Evolutionary conservation across 2,888 invertebrate genomes (phyloP).

Genomic region (Pseudoips prasinana): DNA sequence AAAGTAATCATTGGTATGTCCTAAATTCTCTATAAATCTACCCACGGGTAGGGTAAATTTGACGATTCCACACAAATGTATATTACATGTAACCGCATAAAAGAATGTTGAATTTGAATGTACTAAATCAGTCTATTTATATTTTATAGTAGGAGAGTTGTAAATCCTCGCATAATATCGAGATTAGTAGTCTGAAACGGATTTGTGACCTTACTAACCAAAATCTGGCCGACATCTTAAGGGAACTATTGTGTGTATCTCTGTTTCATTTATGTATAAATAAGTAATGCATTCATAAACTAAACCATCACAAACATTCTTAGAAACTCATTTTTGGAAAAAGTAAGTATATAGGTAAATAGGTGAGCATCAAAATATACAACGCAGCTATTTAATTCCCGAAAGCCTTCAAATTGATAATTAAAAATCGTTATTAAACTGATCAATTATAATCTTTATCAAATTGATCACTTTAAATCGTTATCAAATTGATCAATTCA

Average conservation of each 20-base stretch:
- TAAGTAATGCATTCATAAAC: background rate
- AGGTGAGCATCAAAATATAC: background rate
- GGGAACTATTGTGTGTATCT: background rate
- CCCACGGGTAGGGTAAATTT: no score
- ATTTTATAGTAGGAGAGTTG: constrained; percentile 4
- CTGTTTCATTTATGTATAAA: constrained; percentile 3
- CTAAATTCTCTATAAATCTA: background rate
- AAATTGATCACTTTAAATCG: no score
- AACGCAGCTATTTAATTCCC: no score
- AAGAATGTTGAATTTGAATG: constrained; percentile 1
- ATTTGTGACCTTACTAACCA: constrained; percentile 20
- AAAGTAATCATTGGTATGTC: background rate
- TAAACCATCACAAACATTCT: background rate
- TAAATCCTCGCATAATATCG: no score
- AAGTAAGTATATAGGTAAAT: background rate
- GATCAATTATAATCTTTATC: no score
- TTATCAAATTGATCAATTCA: no score
- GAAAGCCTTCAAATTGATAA: no score
- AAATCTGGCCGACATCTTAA: constrained; percentile 2
- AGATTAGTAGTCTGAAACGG: constrained; percentile 30
- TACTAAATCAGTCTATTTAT: constrained; percentile 3
- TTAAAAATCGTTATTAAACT: no score
- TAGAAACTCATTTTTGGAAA: background rate
- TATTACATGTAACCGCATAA: background rate
- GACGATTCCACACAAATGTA: background rate